Percentiles rank a stretch among this genome's conserved stretches.
Conservation (phyloP, 2,888 invertebrate species). For the Tenodera sinensis region DNA sequence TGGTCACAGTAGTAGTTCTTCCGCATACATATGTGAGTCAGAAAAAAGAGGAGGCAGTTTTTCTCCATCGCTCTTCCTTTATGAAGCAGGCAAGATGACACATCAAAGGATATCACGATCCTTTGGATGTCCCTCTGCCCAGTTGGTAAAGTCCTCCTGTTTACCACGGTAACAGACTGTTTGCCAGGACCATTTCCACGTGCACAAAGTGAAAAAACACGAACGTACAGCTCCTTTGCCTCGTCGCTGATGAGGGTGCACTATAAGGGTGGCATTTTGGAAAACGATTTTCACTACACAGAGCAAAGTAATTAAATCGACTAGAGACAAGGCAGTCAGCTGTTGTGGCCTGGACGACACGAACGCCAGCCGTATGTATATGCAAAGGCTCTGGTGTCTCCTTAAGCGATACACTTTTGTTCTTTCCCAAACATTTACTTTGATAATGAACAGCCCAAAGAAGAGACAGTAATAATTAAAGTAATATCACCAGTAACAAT, state of each 20-base stretch:
- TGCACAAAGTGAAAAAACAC: background rate
- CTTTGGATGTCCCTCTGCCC: background rate
- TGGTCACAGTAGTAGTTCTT: background rate
- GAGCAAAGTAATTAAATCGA: background rate
- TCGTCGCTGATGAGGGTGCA: background rate
- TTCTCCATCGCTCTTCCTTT: background rate
- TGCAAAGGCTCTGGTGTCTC: no score
- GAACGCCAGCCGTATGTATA: no score
- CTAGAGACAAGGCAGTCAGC: background rate
- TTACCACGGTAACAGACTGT: background rate
- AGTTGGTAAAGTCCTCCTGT: background rate
- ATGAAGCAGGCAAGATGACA: background rate
- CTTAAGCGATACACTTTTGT: no score
- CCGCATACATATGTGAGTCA: background rate
- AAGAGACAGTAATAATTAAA: no score
- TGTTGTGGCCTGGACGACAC: no score
- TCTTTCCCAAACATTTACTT: no score
- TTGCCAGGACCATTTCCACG: background rate
- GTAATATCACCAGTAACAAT: no score
- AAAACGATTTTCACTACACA: background rate
- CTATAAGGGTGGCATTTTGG: background rate
- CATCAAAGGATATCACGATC: background rate
- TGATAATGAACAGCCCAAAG: no score
- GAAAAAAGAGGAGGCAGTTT: background rate
- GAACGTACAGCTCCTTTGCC: background rate